phyloP scores from a whole-genome alignment of 2,888 invertebrate genomes.

The Pseudoips prasinana region DNA sequence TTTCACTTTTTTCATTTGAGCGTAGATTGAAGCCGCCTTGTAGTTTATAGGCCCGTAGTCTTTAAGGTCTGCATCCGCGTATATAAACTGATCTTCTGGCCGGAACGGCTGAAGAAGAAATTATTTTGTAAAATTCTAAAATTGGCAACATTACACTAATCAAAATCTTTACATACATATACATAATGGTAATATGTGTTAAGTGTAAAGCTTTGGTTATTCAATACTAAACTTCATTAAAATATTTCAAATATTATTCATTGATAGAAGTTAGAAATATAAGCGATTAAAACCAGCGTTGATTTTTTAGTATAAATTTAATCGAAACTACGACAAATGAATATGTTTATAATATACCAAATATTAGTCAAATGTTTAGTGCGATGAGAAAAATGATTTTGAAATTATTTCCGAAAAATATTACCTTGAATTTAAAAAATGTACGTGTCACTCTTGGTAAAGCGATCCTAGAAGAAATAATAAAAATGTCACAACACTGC shows the following conservation, averaged over 20 bases:
- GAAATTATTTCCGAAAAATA: constrained; percentile 45
- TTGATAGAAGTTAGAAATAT: too few relatives aligned
- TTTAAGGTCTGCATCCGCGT: constrained; percentile 94
- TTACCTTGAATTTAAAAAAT: constrained; percentile 87
- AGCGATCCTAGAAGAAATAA: constrained; percentile 86
- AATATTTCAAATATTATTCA: neutral
- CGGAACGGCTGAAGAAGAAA: constrained; percentile 86
- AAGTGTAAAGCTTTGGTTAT: constrained; percentile 28
- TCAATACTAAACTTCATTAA: neutral
- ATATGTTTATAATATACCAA: neutral
- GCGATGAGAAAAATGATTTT: neutral
- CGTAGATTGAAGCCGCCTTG: constrained; percentile 93
- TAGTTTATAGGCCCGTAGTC: constrained; percentile 96
- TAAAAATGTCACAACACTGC: constrained; percentile 77
- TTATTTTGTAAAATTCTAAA: neutral
- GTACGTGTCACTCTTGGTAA: constrained; percentile 92
- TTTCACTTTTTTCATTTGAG: constrained; percentile 86
- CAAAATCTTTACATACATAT: constrained; percentile 9
- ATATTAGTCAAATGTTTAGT: neutral
- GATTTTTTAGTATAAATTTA: neutral
- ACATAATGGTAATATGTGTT: constrained; percentile 50
- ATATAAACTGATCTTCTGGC: constrained; percentile 91
- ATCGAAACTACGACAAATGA: neutral
- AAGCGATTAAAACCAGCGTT: neutral
- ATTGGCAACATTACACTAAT: neutral